phyloP scores from a whole-genome alignment of 2,797 vertebrate species.

The Acrossocheilus wenchowensis region DNA sequence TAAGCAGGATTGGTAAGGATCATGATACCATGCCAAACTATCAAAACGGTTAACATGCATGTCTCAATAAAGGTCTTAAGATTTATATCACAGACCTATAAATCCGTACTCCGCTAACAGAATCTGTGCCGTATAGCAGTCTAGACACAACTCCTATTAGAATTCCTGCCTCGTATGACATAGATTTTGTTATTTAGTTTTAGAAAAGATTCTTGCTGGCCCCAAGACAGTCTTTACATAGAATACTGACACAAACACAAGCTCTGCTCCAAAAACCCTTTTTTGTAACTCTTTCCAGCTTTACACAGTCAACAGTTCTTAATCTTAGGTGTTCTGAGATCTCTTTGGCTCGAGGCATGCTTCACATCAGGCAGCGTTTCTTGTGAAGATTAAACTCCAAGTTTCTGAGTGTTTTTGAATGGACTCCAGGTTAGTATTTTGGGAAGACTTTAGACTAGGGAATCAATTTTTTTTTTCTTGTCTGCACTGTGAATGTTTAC shows the following conservation, averaged over 20 bases:
- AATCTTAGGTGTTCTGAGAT: slow-evolving; percentile 31
- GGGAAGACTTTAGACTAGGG: background rate
- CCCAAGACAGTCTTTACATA: slow-evolving; percentile 7
- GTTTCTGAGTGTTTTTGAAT: background rate
- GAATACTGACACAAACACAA: slow-evolving; percentile 15
- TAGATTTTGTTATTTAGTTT: slow-evolving; percentile 21
- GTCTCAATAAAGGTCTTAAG: background rate
- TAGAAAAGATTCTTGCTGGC: background rate
- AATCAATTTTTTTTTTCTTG: background rate
- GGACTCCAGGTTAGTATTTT: background rate
- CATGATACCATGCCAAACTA: background rate
- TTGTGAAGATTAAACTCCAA: background rate
- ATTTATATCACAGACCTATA: slow-evolving; percentile 13
- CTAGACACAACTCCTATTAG: slow-evolving; percentile 16
- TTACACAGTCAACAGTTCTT: slow-evolving; percentile 21
- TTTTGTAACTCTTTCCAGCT: slow-evolving; percentile 13
- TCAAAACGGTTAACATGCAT: background rate
- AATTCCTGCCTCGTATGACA: slow-evolving; percentile 23
- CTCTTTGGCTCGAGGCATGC: slow-evolving; percentile 13
- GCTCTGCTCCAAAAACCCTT: background rate
- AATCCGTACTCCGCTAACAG: slow-evolving; percentile 10
- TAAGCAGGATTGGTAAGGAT: background rate
- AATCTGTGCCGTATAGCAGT: slow-evolving; percentile 18
- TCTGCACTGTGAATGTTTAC: background rate
- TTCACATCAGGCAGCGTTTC: background rate